A percentile compares a stretch with the other conserved stretches of the same genome.
Evolutionary conservation across 2,797 vertebrate species (phyloP).

Genomic region (Cetoscarus ocellatus): DNA sequence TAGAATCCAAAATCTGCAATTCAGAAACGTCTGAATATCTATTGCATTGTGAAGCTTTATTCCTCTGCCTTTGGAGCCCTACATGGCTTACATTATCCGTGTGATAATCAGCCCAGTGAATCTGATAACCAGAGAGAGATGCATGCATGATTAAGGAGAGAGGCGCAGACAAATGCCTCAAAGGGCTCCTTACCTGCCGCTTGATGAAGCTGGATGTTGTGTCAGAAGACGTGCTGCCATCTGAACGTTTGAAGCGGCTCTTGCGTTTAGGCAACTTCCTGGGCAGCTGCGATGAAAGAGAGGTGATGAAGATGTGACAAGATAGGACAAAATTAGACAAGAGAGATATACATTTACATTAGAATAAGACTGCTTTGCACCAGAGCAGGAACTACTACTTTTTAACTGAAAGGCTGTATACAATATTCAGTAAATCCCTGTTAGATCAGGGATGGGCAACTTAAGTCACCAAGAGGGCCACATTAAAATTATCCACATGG

Average conservation of each 20-base stretch:
- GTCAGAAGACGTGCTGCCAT: slow-evolving; percentile 89
- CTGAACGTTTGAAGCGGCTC: slow-evolving; percentile 88
- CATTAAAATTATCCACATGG: no score
- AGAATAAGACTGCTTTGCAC: background rate
- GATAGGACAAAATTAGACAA: background rate
- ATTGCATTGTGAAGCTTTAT: background rate
- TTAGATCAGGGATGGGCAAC: no score
- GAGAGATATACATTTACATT: background rate
- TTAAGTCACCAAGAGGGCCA: no score
- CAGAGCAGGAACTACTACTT: background rate
- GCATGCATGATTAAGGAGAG: slow-evolving; percentile 6
- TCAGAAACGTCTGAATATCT: background rate
- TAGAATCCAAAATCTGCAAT: background rate
- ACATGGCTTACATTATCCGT: slow-evolving; percentile 27
- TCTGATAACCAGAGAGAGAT: background rate
- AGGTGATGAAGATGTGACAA: background rate
- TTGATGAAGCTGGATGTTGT: slow-evolving; percentile 88
- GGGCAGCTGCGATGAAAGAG: slow-evolving; percentile 76
- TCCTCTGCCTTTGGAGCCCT: slow-evolving; percentile 21
- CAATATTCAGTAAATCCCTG: no score
- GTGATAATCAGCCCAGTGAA: slow-evolving; percentile 1
- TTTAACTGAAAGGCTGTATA: no score
- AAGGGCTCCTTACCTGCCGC: slow-evolving; percentile 79
- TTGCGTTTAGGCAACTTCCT: slow-evolving; percentile 87
- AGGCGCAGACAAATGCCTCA: background rate